phyloP scores from a whole-genome alignment of 2,888 invertebrate genomes.

The Hirtodrosophila duncani region DNA sequence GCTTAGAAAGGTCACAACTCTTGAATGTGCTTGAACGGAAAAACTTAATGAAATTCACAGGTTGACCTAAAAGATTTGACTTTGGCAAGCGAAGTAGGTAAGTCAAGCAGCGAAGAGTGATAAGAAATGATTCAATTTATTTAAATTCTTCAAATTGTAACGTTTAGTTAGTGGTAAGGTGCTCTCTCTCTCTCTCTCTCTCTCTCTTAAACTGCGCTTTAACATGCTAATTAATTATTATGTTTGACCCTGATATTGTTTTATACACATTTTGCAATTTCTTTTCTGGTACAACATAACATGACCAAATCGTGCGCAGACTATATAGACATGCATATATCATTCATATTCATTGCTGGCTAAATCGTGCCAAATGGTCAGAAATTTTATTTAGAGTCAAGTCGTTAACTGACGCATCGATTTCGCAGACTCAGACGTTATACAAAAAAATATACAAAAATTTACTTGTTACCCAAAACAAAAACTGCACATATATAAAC shows the following conservation, averaged over 20 bases:
- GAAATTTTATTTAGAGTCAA: constrained; percentile 33
- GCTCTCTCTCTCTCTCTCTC: no score
- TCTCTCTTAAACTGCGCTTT: constrained; percentile 1
- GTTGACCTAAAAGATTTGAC: constrained; percentile 18
- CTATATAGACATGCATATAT: constrained; percentile 7
- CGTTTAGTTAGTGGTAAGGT: no score
- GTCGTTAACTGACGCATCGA: constrained; percentile 51
- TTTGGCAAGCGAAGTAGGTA: no score
- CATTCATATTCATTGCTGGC: constrained; percentile 23
- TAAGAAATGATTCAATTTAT: no score
- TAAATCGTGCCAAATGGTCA: constrained; percentile 51
- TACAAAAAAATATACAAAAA: constrained; percentile 26
- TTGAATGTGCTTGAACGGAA: constrained; percentile 15
- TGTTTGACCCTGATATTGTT: constrained; percentile 33
- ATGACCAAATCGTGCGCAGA: constrained; percentile 41
- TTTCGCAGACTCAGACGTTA: constrained; percentile 21
- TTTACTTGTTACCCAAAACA: no score
- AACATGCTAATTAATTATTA: no score
- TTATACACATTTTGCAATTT: no score
- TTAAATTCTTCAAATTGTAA: no score
- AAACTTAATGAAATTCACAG: constrained; percentile 23
- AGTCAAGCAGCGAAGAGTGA: no score
- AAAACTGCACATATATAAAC: constrained; percentile 8
- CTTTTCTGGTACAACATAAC: not conserved
- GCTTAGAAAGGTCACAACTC: constrained; percentile 35